A percentile compares a stretch with the other conserved stretches of the same genome.
phyloP scores from a whole-genome alignment of 1,140 invertebrate genomes.

The Marisa cornuarietis region DNA sequence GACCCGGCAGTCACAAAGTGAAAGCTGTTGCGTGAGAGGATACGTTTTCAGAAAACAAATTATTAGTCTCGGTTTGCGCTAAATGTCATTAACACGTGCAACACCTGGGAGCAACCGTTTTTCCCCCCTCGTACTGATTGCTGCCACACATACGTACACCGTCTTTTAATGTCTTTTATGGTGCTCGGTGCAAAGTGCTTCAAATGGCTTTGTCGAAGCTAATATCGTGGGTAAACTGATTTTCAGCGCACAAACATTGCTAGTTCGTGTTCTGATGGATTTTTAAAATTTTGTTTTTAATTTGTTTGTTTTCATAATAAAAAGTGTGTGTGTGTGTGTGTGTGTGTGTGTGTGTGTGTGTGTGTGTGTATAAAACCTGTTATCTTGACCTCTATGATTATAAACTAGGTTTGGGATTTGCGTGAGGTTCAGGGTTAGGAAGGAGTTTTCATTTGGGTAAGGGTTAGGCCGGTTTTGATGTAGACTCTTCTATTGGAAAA shows the following conservation, averaged over 20 bases:
- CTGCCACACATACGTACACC: conserved; percentile 1
- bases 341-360: conserved; percentile 3
- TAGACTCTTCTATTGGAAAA: neutral
- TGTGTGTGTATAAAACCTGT: too few relatives aligned
- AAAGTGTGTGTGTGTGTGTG: neutral
- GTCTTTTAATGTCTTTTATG: neutral
- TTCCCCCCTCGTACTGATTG: neutral
- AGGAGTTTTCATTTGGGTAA: neutral
- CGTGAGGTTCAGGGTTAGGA: too few relatives aligned
- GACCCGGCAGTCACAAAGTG: too few relatives aligned
- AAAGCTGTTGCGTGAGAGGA: too few relatives aligned
- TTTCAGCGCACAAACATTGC: neutral
- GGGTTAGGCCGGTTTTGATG: neutral
- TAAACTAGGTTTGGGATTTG: too few relatives aligned
- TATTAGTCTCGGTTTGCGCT: too few relatives aligned
- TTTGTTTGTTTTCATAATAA: neutral
- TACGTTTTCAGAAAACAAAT: too few relatives aligned
- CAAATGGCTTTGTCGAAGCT: neutral
- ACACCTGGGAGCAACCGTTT: neutral
- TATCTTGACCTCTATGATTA: too few relatives aligned
- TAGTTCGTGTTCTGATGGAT: neutral
- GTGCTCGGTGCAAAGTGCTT: too few relatives aligned
- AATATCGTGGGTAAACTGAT: neutral
- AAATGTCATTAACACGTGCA: too few relatives aligned
- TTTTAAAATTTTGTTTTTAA: neutral